Conservation (phyloP, 2,888 invertebrate genomes). For the Notodonta dromedarius region DNA sequence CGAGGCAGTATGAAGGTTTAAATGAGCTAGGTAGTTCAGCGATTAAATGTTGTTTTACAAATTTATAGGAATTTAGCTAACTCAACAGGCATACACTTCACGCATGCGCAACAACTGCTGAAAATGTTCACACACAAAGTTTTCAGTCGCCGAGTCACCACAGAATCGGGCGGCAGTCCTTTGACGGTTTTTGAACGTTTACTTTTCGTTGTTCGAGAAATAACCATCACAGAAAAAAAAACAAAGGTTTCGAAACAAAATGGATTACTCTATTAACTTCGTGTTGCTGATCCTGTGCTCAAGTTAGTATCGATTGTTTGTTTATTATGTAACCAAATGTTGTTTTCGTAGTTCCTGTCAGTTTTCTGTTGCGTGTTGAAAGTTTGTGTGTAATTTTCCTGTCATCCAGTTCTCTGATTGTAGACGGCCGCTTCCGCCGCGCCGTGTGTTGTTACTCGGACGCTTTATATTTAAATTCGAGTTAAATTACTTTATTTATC, state of each 20-base stretch:
- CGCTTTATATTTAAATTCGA: conserved; percentile 19
- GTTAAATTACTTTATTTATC: neutral
- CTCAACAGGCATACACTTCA: conserved; percentile 51
- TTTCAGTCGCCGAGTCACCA: conserved; percentile 50
- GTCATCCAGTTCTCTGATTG: conserved; percentile 55
- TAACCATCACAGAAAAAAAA: conserved; percentile 25
- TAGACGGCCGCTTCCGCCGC: conserved; percentile 32
- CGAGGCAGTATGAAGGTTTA: conserved; percentile 12
- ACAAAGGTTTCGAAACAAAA: conserved; percentile 42
- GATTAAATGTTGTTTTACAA: conserved; percentile 26
- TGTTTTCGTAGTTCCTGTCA: conserved; percentile 33
- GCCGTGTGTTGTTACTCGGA: conserved; percentile 33
- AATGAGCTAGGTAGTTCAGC: conserved; percentile 11
- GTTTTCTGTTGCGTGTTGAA: conserved; percentile 57
- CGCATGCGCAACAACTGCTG: conserved; percentile 53
- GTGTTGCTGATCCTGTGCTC: conserved; percentile 68
- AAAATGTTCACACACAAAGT: conserved; percentile 41
- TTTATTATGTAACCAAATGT: conserved; percentile 31
- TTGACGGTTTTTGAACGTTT: conserved; percentile 11
- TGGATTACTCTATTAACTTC: conserved; percentile 65
- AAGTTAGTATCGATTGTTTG: conserved; percentile 63
- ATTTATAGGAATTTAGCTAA: conserved; percentile 40
- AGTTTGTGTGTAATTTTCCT: conserved; percentile 62
- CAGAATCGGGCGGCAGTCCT: conserved; percentile 37
- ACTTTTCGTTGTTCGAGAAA: conserved; percentile 26